A percentile compares a stretch with the other conserved stretches of the same genome.
Conservation (phyloP, 2,113 vertebrate genomes). For the Isurus oxyrinchus region DNA sequence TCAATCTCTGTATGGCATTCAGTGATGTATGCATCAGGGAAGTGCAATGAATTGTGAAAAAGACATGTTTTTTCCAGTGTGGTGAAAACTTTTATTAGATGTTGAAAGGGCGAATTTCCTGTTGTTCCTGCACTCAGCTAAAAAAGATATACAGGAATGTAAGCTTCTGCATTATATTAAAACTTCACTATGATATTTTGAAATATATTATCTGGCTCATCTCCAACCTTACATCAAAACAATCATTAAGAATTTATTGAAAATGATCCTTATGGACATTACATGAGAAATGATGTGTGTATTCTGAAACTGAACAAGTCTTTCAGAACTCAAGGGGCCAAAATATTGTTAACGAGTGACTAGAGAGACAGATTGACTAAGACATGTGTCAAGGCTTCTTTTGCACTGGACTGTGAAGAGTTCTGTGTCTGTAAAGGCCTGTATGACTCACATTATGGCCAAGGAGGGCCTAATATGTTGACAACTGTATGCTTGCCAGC, state of each 20-base stretch:
- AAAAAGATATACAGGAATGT: neutral
- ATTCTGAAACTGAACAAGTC: neutral
- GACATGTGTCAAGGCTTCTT: neutral
- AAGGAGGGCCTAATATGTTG: neutral
- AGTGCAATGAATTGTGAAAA: neutral
- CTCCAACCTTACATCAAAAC: neutral
- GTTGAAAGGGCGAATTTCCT: neutral
- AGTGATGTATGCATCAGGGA: neutral
- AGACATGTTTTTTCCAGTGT: neutral
- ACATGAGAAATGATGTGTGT: neutral
- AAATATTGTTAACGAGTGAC: neutral
- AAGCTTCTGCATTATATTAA: neutral
- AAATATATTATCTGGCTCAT: neutral
- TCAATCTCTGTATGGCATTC: neutral
- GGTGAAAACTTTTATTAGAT: neutral
- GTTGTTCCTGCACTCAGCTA: neutral
- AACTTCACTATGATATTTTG: neutral
- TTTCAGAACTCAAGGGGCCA: neutral
- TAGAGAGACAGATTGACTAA: neutral
- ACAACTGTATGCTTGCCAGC: neutral
- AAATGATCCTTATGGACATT: neutral
- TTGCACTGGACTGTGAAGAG: slow-evolving; percentile 1
- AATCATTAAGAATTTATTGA: neutral
- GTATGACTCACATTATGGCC: neutral
- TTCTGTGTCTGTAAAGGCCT: neutral